Evolutionary conservation across 2,113 vertebrate genomes (phyloP).

Genomic region (Cercocebus atys): DNA sequence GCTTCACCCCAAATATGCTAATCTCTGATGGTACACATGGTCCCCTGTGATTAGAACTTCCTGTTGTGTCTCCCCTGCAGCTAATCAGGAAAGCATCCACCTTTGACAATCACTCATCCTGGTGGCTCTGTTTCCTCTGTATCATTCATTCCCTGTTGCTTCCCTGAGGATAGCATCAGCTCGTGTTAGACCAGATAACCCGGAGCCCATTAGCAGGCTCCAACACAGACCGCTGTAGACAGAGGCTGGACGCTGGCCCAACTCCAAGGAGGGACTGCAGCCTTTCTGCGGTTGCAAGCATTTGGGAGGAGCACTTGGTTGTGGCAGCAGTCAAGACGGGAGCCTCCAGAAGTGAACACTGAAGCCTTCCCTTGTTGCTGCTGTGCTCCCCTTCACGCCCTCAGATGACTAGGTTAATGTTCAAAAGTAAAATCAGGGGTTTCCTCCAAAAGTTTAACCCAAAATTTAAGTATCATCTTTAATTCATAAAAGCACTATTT

Average conservation of each 20-base stretch:
- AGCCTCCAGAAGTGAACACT: not conserved
- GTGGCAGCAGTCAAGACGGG: not conserved
- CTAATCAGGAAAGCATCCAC: not conserved
- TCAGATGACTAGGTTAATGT: not conserved
- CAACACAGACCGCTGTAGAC: not conserved
- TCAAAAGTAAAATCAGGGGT: not conserved
- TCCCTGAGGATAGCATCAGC: not conserved
- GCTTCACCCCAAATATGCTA: not conserved
- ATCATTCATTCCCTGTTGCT: not conserved
- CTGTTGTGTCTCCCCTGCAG: not conserved
- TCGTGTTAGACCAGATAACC: not conserved
- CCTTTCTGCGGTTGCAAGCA: not conserved
- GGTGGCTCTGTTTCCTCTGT: not conserved
- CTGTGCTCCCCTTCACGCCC: not conserved
- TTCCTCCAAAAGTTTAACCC: not conserved
- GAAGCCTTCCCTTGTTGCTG: not conserved
- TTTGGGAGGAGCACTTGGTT: not conserved
- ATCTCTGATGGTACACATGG: not conserved
- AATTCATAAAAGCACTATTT: not conserved
- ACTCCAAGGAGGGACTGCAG: not conserved
- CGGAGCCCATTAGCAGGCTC: not conserved
- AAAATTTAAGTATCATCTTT: not conserved
- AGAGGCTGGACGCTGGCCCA: not conserved
- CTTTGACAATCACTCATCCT: not conserved
- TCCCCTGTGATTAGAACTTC: not conserved